phyloP scores from a whole-genome alignment of 1,140 invertebrate species.

The Mactra quadrangularis region DNA sequence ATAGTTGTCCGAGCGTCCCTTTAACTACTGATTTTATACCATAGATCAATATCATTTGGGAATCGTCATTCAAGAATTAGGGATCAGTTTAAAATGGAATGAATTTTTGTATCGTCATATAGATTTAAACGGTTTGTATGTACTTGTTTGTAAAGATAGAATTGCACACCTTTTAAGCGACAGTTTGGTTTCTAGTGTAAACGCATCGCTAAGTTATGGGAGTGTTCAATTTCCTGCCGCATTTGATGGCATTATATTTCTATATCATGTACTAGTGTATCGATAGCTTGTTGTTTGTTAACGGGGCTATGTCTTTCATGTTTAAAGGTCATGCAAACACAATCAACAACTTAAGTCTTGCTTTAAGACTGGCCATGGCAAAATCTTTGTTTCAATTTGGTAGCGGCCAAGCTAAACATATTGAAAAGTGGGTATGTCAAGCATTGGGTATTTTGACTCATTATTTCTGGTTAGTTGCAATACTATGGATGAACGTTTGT shows the following conservation, averaged over 20 bases:
- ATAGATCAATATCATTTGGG: too few relatives aligned
- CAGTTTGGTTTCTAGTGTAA: too few relatives aligned
- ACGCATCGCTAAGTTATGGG: too few relatives aligned
- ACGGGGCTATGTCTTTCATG: conserved; percentile 81
- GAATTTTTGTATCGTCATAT: too few relatives aligned
- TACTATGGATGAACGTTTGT: conserved; percentile 98
- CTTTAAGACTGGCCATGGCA: conserved; percentile 80
- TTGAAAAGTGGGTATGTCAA: conserved; percentile 73
- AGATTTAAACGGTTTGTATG: too few relatives aligned
- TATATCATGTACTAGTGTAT: conserved; percentile 78
- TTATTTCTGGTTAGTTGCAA: conserved; percentile 94
- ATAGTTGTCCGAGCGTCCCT: too few relatives aligned
- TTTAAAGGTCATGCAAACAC: conserved; percentile 81
- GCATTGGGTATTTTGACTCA: conserved; percentile 90
- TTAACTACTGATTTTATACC: too few relatives aligned
- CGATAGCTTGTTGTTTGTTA: conserved; percentile 79
- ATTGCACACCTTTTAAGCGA: neutral
- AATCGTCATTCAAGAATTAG: too few relatives aligned
- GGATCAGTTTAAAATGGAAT: too few relatives aligned
- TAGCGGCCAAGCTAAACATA: neutral
- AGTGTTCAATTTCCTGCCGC: neutral
- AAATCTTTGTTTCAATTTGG: conserved; percentile 83
- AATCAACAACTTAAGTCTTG: conserved; percentile 83
- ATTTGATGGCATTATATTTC: conserved; percentile 63
- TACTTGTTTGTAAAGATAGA: neutral